Base-by-base conservation (phyloP, 1,140 invertebrate species). In the Drosophila repletoides region DNA sequence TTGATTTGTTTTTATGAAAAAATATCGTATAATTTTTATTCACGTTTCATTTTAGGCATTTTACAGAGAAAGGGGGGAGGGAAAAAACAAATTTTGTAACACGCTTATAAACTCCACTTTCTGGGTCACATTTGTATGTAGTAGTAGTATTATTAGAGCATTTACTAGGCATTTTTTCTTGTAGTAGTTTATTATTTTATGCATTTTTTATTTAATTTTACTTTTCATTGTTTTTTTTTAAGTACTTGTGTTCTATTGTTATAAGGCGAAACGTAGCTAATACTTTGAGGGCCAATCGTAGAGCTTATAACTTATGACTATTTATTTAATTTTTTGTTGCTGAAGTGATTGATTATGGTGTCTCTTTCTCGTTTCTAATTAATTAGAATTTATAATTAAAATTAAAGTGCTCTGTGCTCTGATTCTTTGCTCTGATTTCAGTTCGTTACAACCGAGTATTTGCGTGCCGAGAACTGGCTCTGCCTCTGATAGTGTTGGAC, bases 401-500 rank as follows among this genome's bases (percentile, higher is more conserved):
- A 40, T 66, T 48, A 59, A 65, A 38, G 36, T 41, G 38, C 19
- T 58, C 31, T 49, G 38, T 68, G 67, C 53, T 64, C 51, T 65
- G 51, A 58, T 51, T 31, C 38, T 55, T 48, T 28, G 40, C 64
- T 43, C 58, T 53, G 36, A 36, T 22, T 52, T 80, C 79, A 90
- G 60, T 88, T 88, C 58, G 79, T 88, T 55, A 88, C 73, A 34
- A 90, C 89, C 48, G 89, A 88, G 70, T 89, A 90, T 83, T 90
- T 90, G 61, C 89, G 84, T 43, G 87, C 71, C 34, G 83, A 74
- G 74, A 76, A 90, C 63, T 90, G 88, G 64, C 88, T 88, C 72
- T 90, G 88, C 67, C 88, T 86, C 72, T 90, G 88, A 89, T 90
- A 90, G 71, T 90, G 88, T 36, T 90, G 88, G 46, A 90, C 79